These are phyloP conservation scores for Venustaconcha ellipsiformis DNA, from an alignment of 1,140 invertebrate genomes.

Conservation along the genomic window DNA sequence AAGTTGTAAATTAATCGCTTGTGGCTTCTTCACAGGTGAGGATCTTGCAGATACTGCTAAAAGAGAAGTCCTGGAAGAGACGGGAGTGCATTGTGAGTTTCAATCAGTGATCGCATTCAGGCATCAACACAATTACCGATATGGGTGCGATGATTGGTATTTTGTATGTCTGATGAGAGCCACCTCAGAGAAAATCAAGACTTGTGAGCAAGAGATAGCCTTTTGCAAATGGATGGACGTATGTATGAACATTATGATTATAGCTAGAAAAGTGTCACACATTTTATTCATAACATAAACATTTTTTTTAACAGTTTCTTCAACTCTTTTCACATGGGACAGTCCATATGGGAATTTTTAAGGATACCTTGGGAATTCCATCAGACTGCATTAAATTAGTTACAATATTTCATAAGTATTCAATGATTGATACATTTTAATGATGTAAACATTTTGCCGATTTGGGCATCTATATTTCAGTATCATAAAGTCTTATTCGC, in stretches of 20 bases:
- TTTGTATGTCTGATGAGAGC: slow-evolving; percentile 82
- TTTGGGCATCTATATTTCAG: too few species aligned
- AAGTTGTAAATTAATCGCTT: background rate
- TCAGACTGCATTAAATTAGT: background rate
- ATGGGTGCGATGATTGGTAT: slow-evolving; percentile 88
- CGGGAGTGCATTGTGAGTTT: slow-evolving; percentile 83
- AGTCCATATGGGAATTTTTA: background rate
- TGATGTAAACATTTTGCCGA: too few species aligned
- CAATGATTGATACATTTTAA: too few species aligned
- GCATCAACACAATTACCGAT: slow-evolving; percentile 77
- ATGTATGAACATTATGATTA: slow-evolving; percentile 24
- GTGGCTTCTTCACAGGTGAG: slow-evolving; percentile 75
- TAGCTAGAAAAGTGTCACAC: background rate
- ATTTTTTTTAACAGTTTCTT: background rate
- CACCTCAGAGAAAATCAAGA: slow-evolving; percentile 72
- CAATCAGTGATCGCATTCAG: slow-evolving; percentile 81
- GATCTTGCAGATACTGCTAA: slow-evolving; percentile 82
- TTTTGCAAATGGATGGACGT: slow-evolving; percentile 82
- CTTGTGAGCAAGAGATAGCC: slow-evolving; percentile 81
- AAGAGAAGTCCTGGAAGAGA: slow-evolving; percentile 91
- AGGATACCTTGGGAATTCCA: background rate
- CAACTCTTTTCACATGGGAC: background rate
- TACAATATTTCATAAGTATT: background rate
- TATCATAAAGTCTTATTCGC: too few species aligned
- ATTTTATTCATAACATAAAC: background rate